A percentile compares a stretch with the other conserved stretches of the same genome.
phyloP scores from a whole-genome alignment of 2,113 vertebrate species.

The Oreochromis aureus region DNA sequence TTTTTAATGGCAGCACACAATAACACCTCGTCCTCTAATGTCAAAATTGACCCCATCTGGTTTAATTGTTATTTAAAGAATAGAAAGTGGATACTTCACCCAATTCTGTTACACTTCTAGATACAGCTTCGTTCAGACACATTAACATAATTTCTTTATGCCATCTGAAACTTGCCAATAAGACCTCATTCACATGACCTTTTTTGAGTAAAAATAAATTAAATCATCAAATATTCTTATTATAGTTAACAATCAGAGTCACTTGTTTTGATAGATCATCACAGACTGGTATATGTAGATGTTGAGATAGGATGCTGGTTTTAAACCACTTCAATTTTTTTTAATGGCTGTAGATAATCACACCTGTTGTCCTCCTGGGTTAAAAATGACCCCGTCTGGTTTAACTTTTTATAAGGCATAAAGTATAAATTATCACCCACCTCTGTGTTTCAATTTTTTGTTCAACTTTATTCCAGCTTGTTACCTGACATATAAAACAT shows the following conservation, averaged over 20 bases:
- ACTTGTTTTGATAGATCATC: neutral
- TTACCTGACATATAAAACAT: neutral
- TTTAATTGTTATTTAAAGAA: neutral
- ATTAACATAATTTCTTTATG: neutral
- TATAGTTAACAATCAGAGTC: neutral
- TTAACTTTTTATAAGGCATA: neutral
- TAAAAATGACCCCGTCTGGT: neutral
- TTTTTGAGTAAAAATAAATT: neutral
- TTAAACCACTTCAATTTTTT: neutral
- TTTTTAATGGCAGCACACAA: neutral
- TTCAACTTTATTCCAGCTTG: neutral
- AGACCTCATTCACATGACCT: neutral
- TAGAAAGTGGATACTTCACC: neutral
- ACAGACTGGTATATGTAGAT: neutral
- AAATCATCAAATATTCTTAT: neutral
- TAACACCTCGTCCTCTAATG: neutral
- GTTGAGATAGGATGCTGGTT: neutral
- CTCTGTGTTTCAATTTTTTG: neutral
- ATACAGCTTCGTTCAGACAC: neutral
- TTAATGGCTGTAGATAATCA: neutral
- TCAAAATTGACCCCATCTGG: neutral
- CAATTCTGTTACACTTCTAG: neutral
- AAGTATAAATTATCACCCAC: neutral
- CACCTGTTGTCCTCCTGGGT: neutral
- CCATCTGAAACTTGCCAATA: neutral